Conservation (phyloP, 2,113 vertebrate species). For the Lepus timidus region DNA sequence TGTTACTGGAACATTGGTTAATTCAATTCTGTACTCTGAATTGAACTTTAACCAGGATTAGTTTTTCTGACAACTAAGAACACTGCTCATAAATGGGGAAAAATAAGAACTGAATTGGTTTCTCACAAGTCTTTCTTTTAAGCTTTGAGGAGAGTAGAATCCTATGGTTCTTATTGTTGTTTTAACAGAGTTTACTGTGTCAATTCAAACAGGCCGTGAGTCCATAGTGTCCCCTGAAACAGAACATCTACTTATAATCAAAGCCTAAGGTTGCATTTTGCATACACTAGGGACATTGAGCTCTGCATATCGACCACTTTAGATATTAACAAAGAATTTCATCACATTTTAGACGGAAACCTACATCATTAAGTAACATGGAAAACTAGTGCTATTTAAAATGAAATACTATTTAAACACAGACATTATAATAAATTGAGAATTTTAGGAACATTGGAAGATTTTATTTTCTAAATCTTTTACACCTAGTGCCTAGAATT, state of each 20-base stretch:
- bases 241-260: slow-evolving; percentile 9
- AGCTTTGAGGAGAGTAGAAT: slow-evolving; percentile 18
- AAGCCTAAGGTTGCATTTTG: neutral
- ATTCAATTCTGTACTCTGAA: slow-evolving; percentile 69
- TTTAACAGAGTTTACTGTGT: slow-evolving; percentile 22
- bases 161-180: neutral
- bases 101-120: slow-evolving; percentile 39
- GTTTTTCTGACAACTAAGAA: slow-evolving; percentile 42
- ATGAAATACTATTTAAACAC: neutral
- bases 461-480: neutral
- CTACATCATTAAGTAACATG: neutral
- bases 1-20: slow-evolving; percentile 64
- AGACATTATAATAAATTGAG: neutral
- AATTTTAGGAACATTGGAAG: neutral
- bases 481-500: neutral
- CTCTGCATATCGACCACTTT: neutral
- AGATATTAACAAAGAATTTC: neutral
- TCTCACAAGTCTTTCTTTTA: slow-evolving; percentile 55
- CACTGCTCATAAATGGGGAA: slow-evolving; percentile 39
- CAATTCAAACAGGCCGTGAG: slow-evolving; percentile 10
- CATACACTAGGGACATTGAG: neutral
- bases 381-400: neutral
- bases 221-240: neutral
- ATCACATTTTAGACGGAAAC: slow-evolving; percentile 17
- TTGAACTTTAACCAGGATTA: slow-evolving; percentile 67